These are phyloP conservation scores for Choristoneura fumiferana DNA, from an alignment of 1,140 invertebrate species.

Conservation along the genomic window DNA sequence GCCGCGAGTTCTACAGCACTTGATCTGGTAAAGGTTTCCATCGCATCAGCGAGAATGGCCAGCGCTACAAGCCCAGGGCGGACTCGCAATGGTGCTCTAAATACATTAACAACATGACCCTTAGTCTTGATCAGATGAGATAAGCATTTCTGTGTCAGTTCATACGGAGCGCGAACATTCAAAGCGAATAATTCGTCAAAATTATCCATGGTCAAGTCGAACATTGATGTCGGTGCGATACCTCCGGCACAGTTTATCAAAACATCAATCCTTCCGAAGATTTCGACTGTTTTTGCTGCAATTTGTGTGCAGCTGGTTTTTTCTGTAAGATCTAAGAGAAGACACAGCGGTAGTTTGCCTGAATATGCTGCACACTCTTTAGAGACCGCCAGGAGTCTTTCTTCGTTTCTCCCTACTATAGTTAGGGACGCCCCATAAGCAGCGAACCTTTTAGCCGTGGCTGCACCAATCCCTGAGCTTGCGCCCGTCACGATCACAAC, in stretches of 20 bases:
- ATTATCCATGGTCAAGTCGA: constrained; percentile 83
- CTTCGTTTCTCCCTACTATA: constrained; percentile 83
- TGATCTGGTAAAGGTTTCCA: constrained; percentile 85
- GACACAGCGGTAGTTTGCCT: constrained; percentile 65
- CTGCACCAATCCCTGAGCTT: constrained; percentile 80
- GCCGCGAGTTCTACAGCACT: constrained; percentile 78
- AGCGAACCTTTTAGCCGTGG: constrained; percentile 81
- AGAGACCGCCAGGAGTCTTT: constrained; percentile 81
- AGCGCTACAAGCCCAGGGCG: constrained; percentile 32
- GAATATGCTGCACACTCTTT: constrained; percentile 78
- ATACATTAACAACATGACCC: constrained; percentile 41
- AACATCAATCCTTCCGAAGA: constrained; percentile 81
- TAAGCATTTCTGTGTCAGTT: constrained; percentile 84
- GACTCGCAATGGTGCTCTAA: constrained; percentile 22
- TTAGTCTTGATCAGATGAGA: constrained; percentile 83
- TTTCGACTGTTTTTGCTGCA: constrained; percentile 78
- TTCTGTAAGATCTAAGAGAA: constrained; percentile 80
- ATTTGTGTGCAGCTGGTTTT: constrained; percentile 81
- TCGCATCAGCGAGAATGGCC: constrained; percentile 30
- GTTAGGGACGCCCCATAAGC: constrained; percentile 78
- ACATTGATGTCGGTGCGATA: constrained; percentile 83
- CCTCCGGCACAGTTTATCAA: constrained; percentile 88
- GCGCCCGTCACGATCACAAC: constrained; percentile 46
- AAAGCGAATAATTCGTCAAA: constrained; percentile 85
- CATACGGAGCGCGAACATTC: constrained; percentile 85